Percentiles rank a stretch among this genome's conserved stretches.
These are phyloP conservation scores for Tychaedon coryphoeus DNA, from an alignment of 2,113 vertebrate genomes.

Conservation along the genomic window DNA sequence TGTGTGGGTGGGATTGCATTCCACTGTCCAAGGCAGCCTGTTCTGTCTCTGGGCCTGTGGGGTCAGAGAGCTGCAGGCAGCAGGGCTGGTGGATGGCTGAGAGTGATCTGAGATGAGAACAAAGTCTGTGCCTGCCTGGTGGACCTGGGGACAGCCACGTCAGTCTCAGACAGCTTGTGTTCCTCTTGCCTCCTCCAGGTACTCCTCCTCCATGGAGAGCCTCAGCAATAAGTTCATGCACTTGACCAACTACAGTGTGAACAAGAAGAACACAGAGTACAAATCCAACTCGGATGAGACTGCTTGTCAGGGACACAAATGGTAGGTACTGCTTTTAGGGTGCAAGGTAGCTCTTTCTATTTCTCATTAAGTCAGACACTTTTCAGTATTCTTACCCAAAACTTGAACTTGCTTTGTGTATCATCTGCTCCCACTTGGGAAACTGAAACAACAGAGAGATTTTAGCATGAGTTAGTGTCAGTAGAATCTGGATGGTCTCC, in stretches of 20 bases:
- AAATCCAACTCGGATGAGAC: slow-evolving; percentile 87
- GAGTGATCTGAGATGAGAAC: neutral
- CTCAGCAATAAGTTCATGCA: slow-evolving; percentile 96
- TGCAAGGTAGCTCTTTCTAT: neutral
- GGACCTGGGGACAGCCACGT: neutral
- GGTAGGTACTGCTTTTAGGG: slow-evolving; percentile 72
- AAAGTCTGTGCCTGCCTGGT: neutral
- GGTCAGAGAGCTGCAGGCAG: neutral
- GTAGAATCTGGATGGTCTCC: neutral
- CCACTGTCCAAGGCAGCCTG: neutral
- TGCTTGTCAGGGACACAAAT: slow-evolving; percentile 97
- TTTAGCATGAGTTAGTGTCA: neutral
- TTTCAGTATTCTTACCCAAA: neutral
- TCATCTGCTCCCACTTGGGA: neutral
- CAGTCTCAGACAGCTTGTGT: neutral
- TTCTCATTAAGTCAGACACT: neutral
- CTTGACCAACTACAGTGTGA: slow-evolving; percentile 98
- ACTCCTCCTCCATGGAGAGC: slow-evolving; percentile 94
- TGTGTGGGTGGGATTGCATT: neutral
- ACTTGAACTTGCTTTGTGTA: neutral
- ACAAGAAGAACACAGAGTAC: slow-evolving; percentile 93
- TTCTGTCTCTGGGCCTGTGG: neutral
- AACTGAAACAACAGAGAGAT: neutral
- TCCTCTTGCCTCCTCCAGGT: slow-evolving; percentile 69
- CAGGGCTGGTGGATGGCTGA: neutral